Conservation (phyloP, 1,140 invertebrate species). For the Acromyrmex heyeri region DNA sequence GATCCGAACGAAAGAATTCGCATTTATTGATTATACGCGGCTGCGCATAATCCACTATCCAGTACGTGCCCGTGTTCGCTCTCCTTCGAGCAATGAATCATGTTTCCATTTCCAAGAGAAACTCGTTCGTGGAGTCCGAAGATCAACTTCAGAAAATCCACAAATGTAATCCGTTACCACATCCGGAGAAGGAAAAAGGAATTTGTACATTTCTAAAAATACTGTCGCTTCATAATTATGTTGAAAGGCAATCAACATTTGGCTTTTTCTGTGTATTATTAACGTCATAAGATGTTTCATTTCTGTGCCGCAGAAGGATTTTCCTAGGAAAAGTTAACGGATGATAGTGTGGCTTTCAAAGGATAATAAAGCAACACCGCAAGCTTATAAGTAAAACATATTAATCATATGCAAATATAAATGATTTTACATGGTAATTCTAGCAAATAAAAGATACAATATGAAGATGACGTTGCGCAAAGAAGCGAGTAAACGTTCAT, state of each 20-base stretch:
- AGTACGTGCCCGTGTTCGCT: neutral
- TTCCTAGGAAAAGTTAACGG: neutral
- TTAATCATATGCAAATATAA: conserved; percentile 86
- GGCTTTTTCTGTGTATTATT: too few species aligned
- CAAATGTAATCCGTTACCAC: neutral
- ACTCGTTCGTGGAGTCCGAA: conserved; percentile 4
- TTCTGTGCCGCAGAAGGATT: neutral
- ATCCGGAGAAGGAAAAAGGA: neutral
- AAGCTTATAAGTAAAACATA: conserved; percentile 85
- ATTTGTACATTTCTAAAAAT: neutral
- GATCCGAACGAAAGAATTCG: neutral
- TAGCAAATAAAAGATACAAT: conserved; percentile 84
- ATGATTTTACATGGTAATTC: conserved; percentile 85
- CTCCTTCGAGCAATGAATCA: conserved; percentile 27
- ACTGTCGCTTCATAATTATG: neutral
- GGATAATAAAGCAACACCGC: conserved; percentile 18
- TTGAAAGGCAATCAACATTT: neutral
- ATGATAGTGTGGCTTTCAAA: neutral
- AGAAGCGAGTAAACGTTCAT: conserved; percentile 76
- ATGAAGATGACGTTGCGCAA: conserved; percentile 80
- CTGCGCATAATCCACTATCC: neutral
- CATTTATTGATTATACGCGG: conserved; percentile 16
- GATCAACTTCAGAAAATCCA: neutral
- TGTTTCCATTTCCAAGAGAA: conserved; percentile 18
- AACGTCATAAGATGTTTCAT: neutral